Percentiles rank a stretch among this genome's conserved stretches.
These are phyloP conservation scores for Myopa testacea DNA, from an alignment of 2,888 invertebrate genomes.

Conservation along the genomic window DNA sequence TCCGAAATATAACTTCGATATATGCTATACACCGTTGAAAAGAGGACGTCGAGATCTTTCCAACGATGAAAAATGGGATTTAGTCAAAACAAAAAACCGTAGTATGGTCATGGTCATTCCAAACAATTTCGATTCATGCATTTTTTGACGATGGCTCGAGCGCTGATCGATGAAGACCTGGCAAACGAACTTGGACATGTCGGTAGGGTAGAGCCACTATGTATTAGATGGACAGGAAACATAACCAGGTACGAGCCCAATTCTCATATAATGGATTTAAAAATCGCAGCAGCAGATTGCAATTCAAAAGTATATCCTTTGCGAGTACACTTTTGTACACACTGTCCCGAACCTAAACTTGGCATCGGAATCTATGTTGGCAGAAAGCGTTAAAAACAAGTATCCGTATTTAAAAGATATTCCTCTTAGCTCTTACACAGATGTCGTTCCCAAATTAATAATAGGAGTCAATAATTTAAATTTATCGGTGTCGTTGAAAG, in stretches of 20 bases:
- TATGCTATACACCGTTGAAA: no score
- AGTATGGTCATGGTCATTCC: no score
- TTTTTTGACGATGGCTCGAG: constrained; percentile 36
- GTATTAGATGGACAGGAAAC: constrained; percentile 38
- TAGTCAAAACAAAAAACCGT: no score
- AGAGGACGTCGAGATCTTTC: no score
- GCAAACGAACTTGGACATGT: constrained; percentile 30
- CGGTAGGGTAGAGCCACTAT: constrained; percentile 22
- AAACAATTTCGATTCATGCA: constrained; percentile 23
- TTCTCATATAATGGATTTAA: constrained; percentile 25
- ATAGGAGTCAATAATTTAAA: constrained; percentile 41
- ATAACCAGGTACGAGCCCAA: constrained; percentile 4
- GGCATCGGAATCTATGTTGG: constrained; percentile 13
- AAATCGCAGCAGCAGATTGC: constrained; percentile 23
- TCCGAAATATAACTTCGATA: no score
- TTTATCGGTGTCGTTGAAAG: constrained; percentile 23
- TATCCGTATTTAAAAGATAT: constrained; percentile 33
- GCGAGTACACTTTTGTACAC: neutral
- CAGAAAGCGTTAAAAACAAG: constrained; percentile 29
- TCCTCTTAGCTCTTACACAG: constrained; percentile 22
- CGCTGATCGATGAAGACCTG: constrained; percentile 37
- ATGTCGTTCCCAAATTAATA: constrained; percentile 37
- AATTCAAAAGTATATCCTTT: neutral
- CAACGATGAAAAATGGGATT: no score
- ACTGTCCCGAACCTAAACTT: constrained; percentile 29